phyloP scores from a whole-genome alignment of 2,888 invertebrate species.

The Pyrochroa serraticornis region DNA sequence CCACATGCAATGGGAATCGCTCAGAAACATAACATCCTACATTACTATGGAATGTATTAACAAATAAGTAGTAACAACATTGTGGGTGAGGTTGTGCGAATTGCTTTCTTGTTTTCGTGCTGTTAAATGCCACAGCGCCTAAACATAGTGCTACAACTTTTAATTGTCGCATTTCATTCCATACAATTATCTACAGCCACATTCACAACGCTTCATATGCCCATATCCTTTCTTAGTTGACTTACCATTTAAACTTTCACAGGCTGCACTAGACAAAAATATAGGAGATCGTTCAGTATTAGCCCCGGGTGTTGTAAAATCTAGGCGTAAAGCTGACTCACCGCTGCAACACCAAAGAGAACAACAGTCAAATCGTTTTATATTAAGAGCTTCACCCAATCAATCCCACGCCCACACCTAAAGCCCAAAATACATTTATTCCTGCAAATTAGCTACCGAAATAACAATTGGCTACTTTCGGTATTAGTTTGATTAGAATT shows the following conservation, averaged over 20 bases:
- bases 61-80: conserved; percentile 27
- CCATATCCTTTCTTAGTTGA: conserved; percentile 21
- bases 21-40: conserved; percentile 28
- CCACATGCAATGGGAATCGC: conserved; percentile 31
- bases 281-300: conserved; percentile 17
- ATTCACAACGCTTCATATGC: conserved; percentile 23
- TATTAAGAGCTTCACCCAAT: neutral
- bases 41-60: conserved; percentile 30
- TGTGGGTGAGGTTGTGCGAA: conserved; percentile 28
- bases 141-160: conserved; percentile 12
- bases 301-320: conserved; percentile 19
- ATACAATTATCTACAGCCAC: conserved; percentile 15
- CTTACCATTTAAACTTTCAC: conserved; percentile 24
- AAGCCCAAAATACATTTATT: conserved; percentile 1
- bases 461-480: conserved; percentile 13
- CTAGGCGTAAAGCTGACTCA: conserved; percentile 15
- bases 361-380: neutral
- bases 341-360: neutral
- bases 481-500: conserved; percentile 51
- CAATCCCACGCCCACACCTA: neutral
- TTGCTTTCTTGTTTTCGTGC: conserved; percentile 25
- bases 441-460: conserved; percentile 1
- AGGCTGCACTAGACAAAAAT: conserved; percentile 9
- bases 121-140: conserved; percentile 25
- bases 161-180: conserved; percentile 28